Evolutionary conservation across 2,797 vertebrate species (phyloP).

Genomic region (Lepus townsendii): DNA sequence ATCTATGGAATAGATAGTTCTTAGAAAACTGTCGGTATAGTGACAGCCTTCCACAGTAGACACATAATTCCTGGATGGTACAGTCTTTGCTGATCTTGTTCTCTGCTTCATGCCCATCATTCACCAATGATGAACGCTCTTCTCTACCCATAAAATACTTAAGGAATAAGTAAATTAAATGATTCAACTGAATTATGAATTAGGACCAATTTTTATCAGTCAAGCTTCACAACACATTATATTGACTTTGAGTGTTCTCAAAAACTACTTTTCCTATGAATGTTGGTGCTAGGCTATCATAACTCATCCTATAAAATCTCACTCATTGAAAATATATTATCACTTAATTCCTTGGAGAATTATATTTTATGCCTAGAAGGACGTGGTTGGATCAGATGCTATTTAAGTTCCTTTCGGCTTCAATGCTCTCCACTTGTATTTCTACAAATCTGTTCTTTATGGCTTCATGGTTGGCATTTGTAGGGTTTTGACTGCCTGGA

Average conservation of each 20-base stretch:
- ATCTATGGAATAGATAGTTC: neutral
- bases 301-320: neutral
- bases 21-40: neutral
- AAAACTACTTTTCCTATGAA: slow-evolving; percentile 14
- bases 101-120: neutral
- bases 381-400: neutral
- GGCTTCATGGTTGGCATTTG: neutral
- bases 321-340: neutral
- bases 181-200: neutral
- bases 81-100: neutral
- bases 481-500: slow-evolving; percentile 43
- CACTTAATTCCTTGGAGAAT: neutral
- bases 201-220: neutral
- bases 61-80: neutral
- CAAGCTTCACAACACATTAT: neutral
- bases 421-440: neutral
- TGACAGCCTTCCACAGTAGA: neutral
- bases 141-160: neutral
- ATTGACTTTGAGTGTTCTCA: slow-evolving; percentile 22
- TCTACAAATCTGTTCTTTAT: slow-evolving; percentile 24
- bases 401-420: neutral
- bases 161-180: neutral
- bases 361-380: slow-evolving; percentile 43
- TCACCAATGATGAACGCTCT: neutral
- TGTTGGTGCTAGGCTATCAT: neutral